A percentile compares a stretch with the other conserved stretches of the same genome.
phyloP scores from a whole-genome alignment of 1,140 invertebrate species.

The Penaeus vannamei region DNA sequence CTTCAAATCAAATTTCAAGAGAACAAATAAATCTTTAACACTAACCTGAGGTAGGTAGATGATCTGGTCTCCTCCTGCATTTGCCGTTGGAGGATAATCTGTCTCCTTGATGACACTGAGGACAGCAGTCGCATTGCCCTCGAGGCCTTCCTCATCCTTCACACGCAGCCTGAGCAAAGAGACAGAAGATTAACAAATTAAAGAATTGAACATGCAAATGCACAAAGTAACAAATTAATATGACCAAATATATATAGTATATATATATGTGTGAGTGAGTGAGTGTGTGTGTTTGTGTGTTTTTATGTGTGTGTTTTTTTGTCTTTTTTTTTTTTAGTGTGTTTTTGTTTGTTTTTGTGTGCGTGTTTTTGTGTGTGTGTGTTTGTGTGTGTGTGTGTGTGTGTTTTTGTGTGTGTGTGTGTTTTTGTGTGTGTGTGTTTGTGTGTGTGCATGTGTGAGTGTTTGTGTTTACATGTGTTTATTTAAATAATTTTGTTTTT shows the following conservation, averaged over 20 bases:
- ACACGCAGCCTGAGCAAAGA: constrained; percentile 81
- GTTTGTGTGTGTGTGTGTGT: too few relatives aligned
- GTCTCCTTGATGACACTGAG: constrained; percentile 92
- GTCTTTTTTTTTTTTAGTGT: too few relatives aligned
- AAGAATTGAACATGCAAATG: background rate
- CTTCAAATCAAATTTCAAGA: background rate
- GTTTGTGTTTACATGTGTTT: too few relatives aligned
- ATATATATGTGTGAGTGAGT: too few relatives aligned
- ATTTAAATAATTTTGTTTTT: too few relatives aligned
- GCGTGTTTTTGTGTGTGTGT: too few relatives aligned
- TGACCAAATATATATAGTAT: background rate
- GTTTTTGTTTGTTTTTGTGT: too few relatives aligned
- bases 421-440: too few relatives aligned
- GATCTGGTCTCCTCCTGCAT: constrained; percentile 91
- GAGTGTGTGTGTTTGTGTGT: too few relatives aligned
- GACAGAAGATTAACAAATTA: background rate
- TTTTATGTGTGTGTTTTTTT: too few relatives aligned
- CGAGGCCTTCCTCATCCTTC: constrained; percentile 90
- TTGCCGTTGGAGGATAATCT: constrained; percentile 95
- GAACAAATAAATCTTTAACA: background rate
- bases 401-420: too few relatives aligned
- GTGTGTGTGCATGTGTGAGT: too few relatives aligned
- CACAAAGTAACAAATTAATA: background rate
- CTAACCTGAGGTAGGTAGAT: constrained; percentile 83
- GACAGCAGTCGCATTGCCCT: constrained; percentile 89